phyloP scores from a whole-genome alignment of 2,888 invertebrate genomes.

The Lepidonotus clava region DNA sequence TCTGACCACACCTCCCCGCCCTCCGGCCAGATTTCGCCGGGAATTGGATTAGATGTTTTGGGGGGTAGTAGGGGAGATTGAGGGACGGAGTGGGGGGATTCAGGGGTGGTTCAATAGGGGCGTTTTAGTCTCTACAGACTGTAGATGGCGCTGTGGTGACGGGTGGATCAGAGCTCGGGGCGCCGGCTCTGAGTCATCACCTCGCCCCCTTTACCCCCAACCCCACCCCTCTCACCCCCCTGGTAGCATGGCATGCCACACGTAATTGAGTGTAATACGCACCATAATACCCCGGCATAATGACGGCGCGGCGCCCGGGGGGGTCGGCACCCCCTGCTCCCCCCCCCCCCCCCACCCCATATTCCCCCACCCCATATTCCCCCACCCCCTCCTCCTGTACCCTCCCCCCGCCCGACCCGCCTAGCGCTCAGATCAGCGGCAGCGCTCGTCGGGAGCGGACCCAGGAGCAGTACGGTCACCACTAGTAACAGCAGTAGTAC shows the following conservation, averaged over 20 bases:
- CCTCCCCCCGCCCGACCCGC: not conserved
- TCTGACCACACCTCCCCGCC: not conserved
- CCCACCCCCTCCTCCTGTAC: not conserved
- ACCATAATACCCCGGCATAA: constrained; percentile 42
- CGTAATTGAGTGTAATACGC: constrained; percentile 52
- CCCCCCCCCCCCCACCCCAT: too few relatives aligned
- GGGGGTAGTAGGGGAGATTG: not conserved
- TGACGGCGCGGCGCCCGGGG: not conserved
- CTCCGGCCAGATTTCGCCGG: constrained; percentile 4
- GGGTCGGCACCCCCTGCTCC: too few relatives aligned
- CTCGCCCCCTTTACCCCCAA: not conserved
- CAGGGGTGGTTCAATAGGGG: not conserved
- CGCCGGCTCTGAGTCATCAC: constrained; percentile 7
- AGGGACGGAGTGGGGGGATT: not conserved
- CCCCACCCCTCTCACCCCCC: not conserved
- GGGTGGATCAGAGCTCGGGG: not conserved
- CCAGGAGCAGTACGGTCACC: too few relatives aligned
- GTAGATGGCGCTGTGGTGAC: not conserved
- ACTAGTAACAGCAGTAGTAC: too few relatives aligned
- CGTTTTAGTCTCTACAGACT: not conserved
- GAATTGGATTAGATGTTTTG: constrained; percentile 47
- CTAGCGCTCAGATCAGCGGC: not conserved
- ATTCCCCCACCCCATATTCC: too few relatives aligned
- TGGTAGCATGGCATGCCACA: constrained; percentile 40
- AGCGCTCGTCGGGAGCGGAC: too few relatives aligned